Evolutionary conservation across 2,888 invertebrate genomes (phyloP).

Genomic region (Cremastinae sp.): DNA sequence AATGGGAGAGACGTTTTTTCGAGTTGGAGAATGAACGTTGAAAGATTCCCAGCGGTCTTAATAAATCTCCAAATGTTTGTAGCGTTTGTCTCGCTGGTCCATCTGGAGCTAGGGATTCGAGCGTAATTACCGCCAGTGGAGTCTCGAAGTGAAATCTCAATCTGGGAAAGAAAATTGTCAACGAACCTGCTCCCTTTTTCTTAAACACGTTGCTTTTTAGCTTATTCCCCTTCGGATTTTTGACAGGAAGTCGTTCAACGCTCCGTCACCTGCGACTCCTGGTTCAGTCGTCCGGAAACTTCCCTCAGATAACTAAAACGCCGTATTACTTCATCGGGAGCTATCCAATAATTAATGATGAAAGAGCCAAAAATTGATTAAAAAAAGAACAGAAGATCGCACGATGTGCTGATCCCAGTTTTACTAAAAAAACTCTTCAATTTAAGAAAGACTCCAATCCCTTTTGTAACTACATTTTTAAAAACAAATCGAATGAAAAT

Average conservation of each 20-base stretch:
- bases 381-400: too few species aligned
- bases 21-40: constrained; percentile 45
- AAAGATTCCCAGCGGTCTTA: constrained; percentile 27
- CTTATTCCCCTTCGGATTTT: constrained; percentile 26
- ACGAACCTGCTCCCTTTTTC: constrained; percentile 36
- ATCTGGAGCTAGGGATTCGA: constrained; percentile 38
- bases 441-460: too few species aligned
- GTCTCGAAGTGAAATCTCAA: constrained; percentile 33
- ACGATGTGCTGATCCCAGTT: too few species aligned
- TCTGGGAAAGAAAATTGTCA: constrained; percentile 38
- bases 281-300: constrained; percentile 32
- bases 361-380: too few species aligned
- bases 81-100: constrained; percentile 23
- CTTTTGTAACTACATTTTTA: constrained; percentile 7
- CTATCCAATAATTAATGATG: too few species aligned
- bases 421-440: too few species aligned
- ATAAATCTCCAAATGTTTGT: constrained; percentile 29
- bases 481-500: background rate
- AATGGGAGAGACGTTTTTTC: background rate
- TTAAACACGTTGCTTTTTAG: background rate
- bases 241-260: constrained; percentile 51
- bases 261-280: constrained; percentile 37
- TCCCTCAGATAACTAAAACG: background rate
- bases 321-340: too few species aligned
- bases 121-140: constrained; percentile 39